Percentiles rank a stretch among this genome's conserved stretches.
These are phyloP conservation scores for Phodopus roborovskii DNA, from an alignment of 2,113 vertebrate species.

Conservation along the genomic window DNA sequence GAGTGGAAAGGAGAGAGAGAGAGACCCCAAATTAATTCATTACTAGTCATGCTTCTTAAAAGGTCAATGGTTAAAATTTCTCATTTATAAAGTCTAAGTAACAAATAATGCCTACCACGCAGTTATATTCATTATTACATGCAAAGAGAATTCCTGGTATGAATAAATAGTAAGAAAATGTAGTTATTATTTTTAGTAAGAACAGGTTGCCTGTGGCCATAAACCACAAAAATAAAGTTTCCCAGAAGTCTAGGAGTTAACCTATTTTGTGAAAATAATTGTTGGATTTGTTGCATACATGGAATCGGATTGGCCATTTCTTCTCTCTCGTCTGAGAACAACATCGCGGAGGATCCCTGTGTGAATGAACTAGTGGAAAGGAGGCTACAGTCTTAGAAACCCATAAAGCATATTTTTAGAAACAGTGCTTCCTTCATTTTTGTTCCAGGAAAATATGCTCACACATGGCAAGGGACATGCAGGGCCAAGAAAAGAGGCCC, in stretches of 20 bases:
- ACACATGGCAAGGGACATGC: constrained; percentile 26
- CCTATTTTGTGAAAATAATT: background rate
- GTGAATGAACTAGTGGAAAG: constrained; percentile 55
- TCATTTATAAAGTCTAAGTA: constrained; percentile 43
- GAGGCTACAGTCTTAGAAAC: constrained; percentile 56
- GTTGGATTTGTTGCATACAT: background rate
- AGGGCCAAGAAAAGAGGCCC: constrained; percentile 54
- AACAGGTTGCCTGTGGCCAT: background rate
- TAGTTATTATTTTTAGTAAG: constrained; percentile 19
- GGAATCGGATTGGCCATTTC: background rate
- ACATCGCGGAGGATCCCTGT: constrained; percentile 40
- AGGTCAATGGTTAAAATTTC: background rate
- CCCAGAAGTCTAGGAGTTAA: constrained; percentile 14
- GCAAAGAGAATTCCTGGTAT: background rate
- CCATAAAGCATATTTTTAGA: constrained; percentile 75
- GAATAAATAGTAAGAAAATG: background rate
- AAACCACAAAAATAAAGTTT: constrained; percentile 39
- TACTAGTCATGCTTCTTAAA: background rate
- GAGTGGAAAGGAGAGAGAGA: background rate
- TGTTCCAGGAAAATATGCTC: constrained; percentile 72
- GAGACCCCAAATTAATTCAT: background rate
- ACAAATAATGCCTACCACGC: background rate
- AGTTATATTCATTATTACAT: background rate
- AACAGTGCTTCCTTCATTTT: constrained; percentile 76
- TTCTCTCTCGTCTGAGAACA: background rate